Evolutionary conservation across 2,797 vertebrate species (phyloP).

Genomic region (Antennarius maculatus): DNA sequence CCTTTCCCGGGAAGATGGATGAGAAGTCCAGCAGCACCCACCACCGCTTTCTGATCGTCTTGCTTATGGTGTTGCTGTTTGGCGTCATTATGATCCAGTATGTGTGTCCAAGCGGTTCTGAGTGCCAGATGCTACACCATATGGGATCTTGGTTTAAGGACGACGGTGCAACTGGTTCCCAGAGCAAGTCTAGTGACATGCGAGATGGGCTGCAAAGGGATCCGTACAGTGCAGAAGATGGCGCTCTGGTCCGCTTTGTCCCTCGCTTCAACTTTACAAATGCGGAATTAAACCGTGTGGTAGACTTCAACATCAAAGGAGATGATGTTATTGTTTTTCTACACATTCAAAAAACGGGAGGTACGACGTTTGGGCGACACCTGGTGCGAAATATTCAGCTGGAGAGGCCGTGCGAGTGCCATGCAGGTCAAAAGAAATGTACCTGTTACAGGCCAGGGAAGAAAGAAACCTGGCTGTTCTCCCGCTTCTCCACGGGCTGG

Average conservation of each 20-base stretch:
- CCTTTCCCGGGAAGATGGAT: conserved; percentile 87
- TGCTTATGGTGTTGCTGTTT: conserved; percentile 91
- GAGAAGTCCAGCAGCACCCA: conserved; percentile 85
- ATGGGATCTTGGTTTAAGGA: conserved; percentile 77
- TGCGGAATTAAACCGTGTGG: conserved; percentile 85
- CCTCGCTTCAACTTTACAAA: conserved; percentile 91
- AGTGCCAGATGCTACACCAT: conserved; percentile 88
- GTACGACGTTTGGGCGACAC: conserved; percentile 95
- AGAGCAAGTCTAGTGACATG: conserved; percentile 23
- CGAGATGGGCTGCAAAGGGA: conserved; percentile 74
- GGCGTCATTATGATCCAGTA: conserved; percentile 95
- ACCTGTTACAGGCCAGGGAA: conserved; percentile 93
- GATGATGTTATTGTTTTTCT: conserved; percentile 95
- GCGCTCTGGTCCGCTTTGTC: conserved; percentile 87
- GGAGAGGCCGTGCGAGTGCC: conserved; percentile 94
- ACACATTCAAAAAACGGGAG: conserved; percentile 97
- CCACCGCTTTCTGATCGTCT: conserved; percentile 86
- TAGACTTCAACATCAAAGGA: conserved; percentile 93
- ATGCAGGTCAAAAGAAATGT: conserved; percentile 95
- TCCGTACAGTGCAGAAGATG: conserved; percentile 92
- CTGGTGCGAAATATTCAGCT: conserved; percentile 95
- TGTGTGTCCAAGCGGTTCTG: conserved; percentile 90
- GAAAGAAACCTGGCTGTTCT: conserved; percentile 95
- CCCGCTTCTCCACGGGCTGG: conserved; percentile 97
- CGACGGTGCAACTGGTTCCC: conserved; percentile 38